These are phyloP conservation scores for Takifugu rubripes DNA, from an alignment of 2,797 vertebrate species.

Conservation along the genomic window DNA sequence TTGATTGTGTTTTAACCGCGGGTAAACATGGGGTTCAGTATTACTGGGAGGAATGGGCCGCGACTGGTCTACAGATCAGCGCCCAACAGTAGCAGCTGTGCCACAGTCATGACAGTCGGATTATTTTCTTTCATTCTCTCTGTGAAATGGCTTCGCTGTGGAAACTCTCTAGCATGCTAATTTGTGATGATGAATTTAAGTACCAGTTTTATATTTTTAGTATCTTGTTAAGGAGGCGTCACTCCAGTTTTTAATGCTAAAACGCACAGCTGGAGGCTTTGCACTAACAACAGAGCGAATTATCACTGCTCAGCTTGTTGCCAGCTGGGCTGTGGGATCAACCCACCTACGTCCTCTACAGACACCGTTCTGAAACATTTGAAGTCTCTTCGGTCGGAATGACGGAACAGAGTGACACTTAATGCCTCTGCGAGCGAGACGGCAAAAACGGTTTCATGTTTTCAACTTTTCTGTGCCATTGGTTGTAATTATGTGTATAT, in stretches of 20 bases:
- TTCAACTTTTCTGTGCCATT: constrained; percentile 39
- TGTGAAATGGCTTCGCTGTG: constrained; percentile 42
- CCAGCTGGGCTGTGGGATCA: constrained; percentile 7
- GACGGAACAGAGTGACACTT: constrained; percentile 29
- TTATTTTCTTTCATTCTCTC: constrained; percentile 24
- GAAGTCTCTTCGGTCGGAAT: constrained; percentile 26
- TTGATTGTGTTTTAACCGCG: background rate
- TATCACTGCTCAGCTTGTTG: constrained; percentile 6
- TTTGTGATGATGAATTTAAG: constrained; percentile 26
- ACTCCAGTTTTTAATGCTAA: constrained; percentile 19
- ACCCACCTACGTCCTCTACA: constrained; percentile 18
- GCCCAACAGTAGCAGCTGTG: constrained; percentile 36
- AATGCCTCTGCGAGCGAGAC: constrained; percentile 27
- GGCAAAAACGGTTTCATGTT: constrained; percentile 37
- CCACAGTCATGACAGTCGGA: constrained; percentile 7
- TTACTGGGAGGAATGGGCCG: background rate
- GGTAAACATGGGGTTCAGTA: background rate
- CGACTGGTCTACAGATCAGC: background rate
- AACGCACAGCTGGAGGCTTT: constrained; percentile 20
- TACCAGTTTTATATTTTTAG: constrained; percentile 26
- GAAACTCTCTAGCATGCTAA: constrained; percentile 38
- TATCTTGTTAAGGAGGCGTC: constrained; percentile 18
- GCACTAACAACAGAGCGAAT: constrained; percentile 10
- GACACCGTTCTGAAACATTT: constrained; percentile 30
- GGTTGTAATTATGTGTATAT: constrained; percentile 55